These are phyloP conservation scores for Catagonus wagneri DNA, from an alignment of 2,113 vertebrate species.

Conservation along the genomic window DNA sequence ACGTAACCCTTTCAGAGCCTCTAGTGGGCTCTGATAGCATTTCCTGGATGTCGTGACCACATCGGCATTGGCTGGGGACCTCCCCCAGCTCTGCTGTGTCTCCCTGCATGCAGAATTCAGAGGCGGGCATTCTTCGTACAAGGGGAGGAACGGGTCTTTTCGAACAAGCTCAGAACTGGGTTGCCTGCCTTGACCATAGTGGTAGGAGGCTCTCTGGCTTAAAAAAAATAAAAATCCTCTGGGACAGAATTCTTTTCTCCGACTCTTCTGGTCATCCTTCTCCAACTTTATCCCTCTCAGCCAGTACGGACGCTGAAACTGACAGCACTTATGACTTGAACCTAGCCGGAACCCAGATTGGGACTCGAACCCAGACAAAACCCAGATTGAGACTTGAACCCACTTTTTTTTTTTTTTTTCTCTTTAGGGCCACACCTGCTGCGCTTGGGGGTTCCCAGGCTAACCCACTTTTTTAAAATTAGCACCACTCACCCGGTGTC, in stretches of 20 bases:
- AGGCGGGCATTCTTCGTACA: background rate
- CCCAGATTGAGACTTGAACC: no score
- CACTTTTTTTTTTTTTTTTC: no score
- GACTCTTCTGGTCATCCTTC: background rate
- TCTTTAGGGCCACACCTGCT: no score
- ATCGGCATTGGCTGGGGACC: constrained; percentile 41
- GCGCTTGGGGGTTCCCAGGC: no score
- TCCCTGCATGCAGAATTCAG: constrained; percentile 4
- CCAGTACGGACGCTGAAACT: background rate
- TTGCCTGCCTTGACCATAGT: constrained; percentile 41
- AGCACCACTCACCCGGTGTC: no score
- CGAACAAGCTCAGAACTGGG: background rate
- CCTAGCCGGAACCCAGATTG: no score
- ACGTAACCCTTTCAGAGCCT: constrained; percentile 41
- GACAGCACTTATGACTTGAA: no score
- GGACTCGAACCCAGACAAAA: no score
- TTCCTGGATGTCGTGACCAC: background rate
- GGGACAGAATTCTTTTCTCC: background rate
- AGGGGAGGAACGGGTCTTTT: constrained; percentile 14
- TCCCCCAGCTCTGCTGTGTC: background rate
- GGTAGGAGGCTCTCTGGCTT: background rate
- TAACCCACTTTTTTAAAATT: no score
- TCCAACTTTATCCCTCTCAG: background rate
- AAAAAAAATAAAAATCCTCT: background rate
- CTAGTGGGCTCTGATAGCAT: constrained; percentile 39